These are phyloP conservation scores for Machimus rusticus DNA, from an alignment of 2,888 invertebrate genomes.

Conservation along the genomic window DNA sequence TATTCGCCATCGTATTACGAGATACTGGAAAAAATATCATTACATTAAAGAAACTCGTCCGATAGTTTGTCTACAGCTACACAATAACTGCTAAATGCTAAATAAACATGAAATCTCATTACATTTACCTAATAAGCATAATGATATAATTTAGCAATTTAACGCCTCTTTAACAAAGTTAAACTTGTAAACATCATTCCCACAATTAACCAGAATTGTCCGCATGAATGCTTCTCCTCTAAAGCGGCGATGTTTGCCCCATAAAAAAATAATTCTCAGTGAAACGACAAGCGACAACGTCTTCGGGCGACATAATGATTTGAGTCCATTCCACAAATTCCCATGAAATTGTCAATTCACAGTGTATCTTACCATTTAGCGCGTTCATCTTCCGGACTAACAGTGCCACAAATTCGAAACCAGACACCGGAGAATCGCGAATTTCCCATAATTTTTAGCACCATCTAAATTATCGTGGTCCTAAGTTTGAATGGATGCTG, in stretches of 20 bases:
- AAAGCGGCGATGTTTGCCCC: not conserved
- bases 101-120: not conserved
- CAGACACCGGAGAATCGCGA: not conserved
- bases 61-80: not conserved
- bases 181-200: not conserved
- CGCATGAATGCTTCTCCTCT: not conserved
- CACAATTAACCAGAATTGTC: not conserved
- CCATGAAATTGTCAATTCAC: not conserved
- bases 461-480: slow-evolving; percentile 1
- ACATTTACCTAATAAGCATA: not conserved
- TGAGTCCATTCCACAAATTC: not conserved
- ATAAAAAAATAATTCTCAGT: not conserved
- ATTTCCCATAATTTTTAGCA: slow-evolving; percentile 21
- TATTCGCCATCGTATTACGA: no score
- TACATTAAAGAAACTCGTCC: not conserved
- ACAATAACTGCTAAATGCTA: not conserved
- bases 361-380: not conserved
- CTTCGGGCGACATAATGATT: not conserved
- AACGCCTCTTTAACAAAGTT: not conserved
- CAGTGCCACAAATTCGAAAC: slow-evolving; percentile 1
- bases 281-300: not conserved
- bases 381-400: not conserved
- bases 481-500: not conserved
- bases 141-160: not conserved
- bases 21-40: not conserved